Evolutionary conservation across 2,888 invertebrate species (phyloP), one percentile per base, ranked within the genome.

Genomic region (Autographa gamma): DNA sequence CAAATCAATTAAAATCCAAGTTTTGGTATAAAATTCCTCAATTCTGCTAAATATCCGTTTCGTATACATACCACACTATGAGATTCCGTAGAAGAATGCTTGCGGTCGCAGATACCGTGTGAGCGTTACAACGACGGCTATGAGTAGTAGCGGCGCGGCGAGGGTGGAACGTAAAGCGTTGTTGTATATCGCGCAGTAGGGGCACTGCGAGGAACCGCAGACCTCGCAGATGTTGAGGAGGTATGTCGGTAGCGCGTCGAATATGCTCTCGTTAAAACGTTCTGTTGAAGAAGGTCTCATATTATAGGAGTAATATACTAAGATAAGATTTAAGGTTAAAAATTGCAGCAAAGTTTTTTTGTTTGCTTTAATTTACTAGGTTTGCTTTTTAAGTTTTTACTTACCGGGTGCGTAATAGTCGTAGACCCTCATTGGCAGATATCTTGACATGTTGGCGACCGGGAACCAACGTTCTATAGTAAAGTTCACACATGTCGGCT

Each of bases 391-490:
- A n/a, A n/a, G n/a, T n/a, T 1, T 11, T 5, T 13, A 43, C 91
- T 92, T 93, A 98, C 99, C 99, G 86, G 99, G 99, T 67, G 99
- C 98, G 93, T 99, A 99, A 91, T 99, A 99, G 95, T 99, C 99
- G 93, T 99, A 99, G 14, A 99, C 97, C 69, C 98, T 96, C 66
- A 99, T 97, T 5, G 98, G 97, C 81, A 99, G 96, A 92, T 98
- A 98, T 60, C 98, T 96, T 0, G 99, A 99, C 98, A 99, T 98
- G 94, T 99, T 99, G 63, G 99, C 99, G 4, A 99, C 98, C 0
- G 99, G 99, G 93, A 97, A 98, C 99, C 99, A 99, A 80, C 99
- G 96, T 93, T 99, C 98, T 68, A 99, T 97, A 0, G 98, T 98
- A 91, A 99, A 98, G 93, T 98, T 98, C 13, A 99, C 97, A 89